A percentile compares a stretch with the other conserved stretches of the same genome.
These are phyloP conservation scores for Tragelaphus strepsiceros DNA, from an alignment of 2,113 vertebrate genomes.

Conservation along the genomic window DNA sequence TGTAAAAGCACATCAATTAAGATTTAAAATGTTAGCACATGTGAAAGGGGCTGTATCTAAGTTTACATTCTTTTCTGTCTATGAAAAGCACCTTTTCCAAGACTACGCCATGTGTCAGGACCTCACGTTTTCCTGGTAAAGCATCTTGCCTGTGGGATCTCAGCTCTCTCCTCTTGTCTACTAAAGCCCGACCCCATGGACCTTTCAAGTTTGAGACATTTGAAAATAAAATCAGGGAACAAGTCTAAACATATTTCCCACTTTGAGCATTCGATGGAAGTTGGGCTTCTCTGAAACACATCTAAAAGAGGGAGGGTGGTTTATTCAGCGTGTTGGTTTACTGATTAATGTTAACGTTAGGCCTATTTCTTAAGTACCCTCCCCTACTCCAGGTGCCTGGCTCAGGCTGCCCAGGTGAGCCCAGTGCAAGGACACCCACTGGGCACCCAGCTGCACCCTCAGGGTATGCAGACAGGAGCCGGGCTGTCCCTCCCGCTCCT, in stretches of 20 bases:
- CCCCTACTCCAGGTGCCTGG: not conserved
- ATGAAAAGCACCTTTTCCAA: not conserved
- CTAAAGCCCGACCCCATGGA: not conserved
- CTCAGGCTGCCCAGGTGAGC: no score
- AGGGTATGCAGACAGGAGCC: no score
- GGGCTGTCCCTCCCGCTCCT: not conserved
- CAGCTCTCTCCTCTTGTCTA: not conserved
- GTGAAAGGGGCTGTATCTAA: not conserved
- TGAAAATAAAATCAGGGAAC: not conserved
- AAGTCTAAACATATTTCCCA: not conserved
- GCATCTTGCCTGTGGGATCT: fast-evolving
- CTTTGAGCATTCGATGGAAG: not conserved
- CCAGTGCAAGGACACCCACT: no score
- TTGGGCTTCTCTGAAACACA: not conserved
- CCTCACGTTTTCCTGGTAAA: not conserved
- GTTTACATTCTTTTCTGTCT: no score
- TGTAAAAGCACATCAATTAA: not conserved
- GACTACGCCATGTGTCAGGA: fast-evolving
- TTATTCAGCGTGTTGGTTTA: fast-evolving
- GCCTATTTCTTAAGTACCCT: not conserved
- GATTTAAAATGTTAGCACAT: not conserved
- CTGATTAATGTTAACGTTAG: not conserved
- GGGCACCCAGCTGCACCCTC: not conserved
- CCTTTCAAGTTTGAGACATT: not conserved
- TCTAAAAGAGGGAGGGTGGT: fast-evolving